phyloP scores from a whole-genome alignment of 1,140 invertebrate species.

The Bombyx mori region DNA sequence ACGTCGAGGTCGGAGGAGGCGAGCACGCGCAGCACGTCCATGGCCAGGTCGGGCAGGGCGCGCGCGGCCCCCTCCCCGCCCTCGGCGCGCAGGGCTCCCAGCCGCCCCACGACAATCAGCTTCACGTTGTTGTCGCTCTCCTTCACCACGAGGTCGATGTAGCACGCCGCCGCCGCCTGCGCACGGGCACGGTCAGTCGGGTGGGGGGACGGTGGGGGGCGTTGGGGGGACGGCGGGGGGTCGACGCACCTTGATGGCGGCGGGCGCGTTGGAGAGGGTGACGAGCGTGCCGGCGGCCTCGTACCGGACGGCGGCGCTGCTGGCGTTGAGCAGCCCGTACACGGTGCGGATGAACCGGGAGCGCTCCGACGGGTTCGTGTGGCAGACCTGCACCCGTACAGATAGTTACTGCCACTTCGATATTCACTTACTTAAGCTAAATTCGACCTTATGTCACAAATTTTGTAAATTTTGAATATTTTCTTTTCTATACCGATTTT shows the following conservation, averaged over 20 bases:
- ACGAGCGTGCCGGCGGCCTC: conserved; percentile 99
- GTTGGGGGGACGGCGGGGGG: not conserved
- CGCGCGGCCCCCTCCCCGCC: conserved; percentile 90
- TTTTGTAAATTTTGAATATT: too few species aligned
- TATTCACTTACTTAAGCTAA: too few species aligned
- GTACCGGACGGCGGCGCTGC: conserved; percentile 96
- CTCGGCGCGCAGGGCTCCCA: conserved; percentile 90
- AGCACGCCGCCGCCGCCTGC: conserved; percentile 94
- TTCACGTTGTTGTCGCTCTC: conserved; percentile 99
- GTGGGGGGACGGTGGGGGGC: not conserved
- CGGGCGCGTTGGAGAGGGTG: conserved; percentile 96
- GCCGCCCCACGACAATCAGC: conserved; percentile 95
- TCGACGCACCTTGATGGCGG: conserved; percentile 88
- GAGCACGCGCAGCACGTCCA: conserved; percentile 97
- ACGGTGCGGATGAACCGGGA: conserved; percentile 98
- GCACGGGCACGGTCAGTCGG: not conserved
- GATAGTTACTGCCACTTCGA: not conserved
- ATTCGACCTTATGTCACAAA: too few species aligned
- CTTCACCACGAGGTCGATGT: conserved; percentile 98
- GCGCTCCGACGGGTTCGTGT: conserved; percentile 96
- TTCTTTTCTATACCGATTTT: too few species aligned
- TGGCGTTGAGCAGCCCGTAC: conserved; percentile 97
- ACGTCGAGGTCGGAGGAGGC: conserved; percentile 96
- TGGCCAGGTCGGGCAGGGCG: conserved; percentile 96
- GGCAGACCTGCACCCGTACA: conserved; percentile 82